Evolutionary conservation across 2,797 vertebrate species (phyloP).

Genomic region (Podarcis lilfordi): DNA sequence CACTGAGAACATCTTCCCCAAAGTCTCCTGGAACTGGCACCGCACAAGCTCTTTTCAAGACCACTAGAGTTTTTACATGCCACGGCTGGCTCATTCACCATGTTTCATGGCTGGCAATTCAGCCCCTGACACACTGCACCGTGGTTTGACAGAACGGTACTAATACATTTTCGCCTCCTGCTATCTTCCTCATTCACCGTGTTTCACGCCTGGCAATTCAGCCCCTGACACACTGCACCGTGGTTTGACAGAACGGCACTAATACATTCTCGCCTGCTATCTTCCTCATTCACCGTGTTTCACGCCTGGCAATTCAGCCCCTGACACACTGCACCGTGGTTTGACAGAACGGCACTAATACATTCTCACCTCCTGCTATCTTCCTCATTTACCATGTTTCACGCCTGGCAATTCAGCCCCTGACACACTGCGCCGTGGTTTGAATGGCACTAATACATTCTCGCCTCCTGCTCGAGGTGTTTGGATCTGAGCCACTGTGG

Average conservation of each 20-base stretch:
- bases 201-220: not conserved
- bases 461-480: not conserved
- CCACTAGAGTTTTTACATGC: not conserved
- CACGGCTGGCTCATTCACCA: no score
- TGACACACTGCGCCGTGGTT: not conserved
- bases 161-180: no score
- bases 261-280: not conserved
- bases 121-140: not conserved
- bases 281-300: not conserved
- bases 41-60: not conserved
- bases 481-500: not conserved
- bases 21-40: not conserved
- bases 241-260: not conserved
- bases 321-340: not conserved
- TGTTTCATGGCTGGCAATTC: not conserved
- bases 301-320: not conserved
- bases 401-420: not conserved
- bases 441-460: not conserved
- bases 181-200: no score
- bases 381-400: not conserved
- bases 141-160: not conserved
- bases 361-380: not conserved
- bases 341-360: not conserved
- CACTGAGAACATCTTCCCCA: not conserved
- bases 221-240: not conserved